Percentiles rank a stretch among this genome's conserved stretches.
These are phyloP conservation scores for Fukomys damarensis DNA, from an alignment of 2,113 vertebrate species.

Conservation along the genomic window DNA sequence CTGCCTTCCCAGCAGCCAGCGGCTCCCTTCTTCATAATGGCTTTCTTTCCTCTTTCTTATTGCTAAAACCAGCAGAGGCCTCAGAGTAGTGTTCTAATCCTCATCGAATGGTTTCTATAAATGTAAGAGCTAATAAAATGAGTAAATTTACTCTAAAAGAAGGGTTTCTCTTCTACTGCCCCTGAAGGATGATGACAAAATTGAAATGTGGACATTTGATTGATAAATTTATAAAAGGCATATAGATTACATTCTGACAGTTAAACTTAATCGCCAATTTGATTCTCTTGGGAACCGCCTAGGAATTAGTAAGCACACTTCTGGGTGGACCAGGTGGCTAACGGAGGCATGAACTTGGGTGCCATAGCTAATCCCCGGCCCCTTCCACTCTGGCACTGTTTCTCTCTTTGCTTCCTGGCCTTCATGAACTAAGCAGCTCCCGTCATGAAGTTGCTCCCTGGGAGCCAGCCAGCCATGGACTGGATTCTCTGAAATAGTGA, in stretches of 20 bases:
- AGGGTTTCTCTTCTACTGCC: neutral
- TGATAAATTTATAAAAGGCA: neutral
- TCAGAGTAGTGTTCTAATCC: neutral
- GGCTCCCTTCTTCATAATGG: neutral
- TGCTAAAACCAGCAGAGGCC: neutral
- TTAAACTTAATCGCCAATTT: neutral
- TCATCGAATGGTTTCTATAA: constrained; percentile 15
- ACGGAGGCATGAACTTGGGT: neutral
- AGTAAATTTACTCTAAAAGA: neutral
- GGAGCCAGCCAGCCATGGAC: neutral
- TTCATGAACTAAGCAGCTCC: neutral
- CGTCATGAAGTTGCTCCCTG: neutral
- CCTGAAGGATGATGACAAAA: neutral
- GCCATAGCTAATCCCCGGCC: no score
- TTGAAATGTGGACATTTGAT: neutral
- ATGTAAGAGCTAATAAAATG: neutral
- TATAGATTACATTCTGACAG: neutral
- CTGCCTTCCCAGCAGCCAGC: neutral
- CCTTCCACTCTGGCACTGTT: neutral
- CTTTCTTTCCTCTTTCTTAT: neutral
- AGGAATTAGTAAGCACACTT: neutral
- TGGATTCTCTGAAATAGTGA: neutral
- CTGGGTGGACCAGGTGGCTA: neutral
- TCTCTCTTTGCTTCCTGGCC: neutral
- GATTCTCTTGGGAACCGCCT: neutral